phyloP scores from a whole-genome alignment of 2,888 invertebrate genomes.

The Tridacna gigas region DNA sequence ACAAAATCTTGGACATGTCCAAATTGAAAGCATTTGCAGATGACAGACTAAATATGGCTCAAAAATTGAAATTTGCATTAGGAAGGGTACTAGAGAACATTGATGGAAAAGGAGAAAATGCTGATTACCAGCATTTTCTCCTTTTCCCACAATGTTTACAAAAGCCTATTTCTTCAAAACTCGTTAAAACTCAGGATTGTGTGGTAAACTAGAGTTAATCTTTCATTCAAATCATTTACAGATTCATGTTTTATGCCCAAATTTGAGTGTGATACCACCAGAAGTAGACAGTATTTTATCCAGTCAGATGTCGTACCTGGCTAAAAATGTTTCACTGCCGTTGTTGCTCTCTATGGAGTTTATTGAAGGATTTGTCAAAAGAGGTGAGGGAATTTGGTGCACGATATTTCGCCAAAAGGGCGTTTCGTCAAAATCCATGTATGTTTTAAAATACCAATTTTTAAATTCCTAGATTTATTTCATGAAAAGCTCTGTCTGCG shows the following conservation, averaged over 20 bases:
- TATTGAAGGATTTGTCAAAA: constrained; percentile 77
- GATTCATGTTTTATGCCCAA: constrained; percentile 56
- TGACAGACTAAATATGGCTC: no score
- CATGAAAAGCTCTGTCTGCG: no score
- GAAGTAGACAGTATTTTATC: constrained; percentile 34
- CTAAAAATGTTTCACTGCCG: constrained; percentile 60
- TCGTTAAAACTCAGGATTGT: no score
- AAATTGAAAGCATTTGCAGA: background rate
- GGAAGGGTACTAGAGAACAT: no score
- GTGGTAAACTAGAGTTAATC: no score
- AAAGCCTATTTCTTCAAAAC: no score
- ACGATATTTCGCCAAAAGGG: no score
- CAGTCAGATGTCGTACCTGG: constrained; percentile 36
- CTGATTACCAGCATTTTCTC: background rate
- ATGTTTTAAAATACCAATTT: no score
- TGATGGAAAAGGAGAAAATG: background rate
- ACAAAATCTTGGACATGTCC: background rate
- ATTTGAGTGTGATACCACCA: constrained; percentile 29
- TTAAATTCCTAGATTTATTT: no score
- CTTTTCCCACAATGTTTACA: background rate
- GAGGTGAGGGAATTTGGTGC: constrained; percentile 67
- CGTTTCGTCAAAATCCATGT: no score
- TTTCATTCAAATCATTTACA: constrained; percentile 28
- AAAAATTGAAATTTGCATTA: no score
- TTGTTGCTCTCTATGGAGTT: constrained; percentile 73